A percentile compares a stretch with the other conserved stretches of the same genome.
phyloP scores from a whole-genome alignment of 2,888 invertebrate genomes.

The Saturnia japonica region DNA sequence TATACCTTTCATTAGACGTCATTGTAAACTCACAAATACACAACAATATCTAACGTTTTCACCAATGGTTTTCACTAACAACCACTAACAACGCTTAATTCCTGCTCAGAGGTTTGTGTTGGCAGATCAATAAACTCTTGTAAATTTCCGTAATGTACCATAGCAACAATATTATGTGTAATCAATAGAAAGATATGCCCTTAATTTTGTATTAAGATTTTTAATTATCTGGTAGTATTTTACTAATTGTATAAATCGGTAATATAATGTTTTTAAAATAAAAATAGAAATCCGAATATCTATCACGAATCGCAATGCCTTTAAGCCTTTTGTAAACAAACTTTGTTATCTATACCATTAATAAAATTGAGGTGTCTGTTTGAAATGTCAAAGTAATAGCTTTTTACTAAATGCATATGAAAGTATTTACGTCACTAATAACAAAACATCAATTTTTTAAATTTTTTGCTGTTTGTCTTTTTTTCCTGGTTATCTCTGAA shows the following conservation, averaged over 20 bases:
- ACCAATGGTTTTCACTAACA: not conserved
- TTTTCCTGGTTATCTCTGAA: no score
- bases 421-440: no score
- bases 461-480: no score
- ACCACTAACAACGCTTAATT: not conserved
- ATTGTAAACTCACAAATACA: slow-evolving; percentile 19
- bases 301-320: no score
- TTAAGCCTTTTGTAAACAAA: no score
- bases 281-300: no score
- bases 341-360: no score
- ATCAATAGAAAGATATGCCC: slow-evolving; percentile 16
- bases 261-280: not conserved
- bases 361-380: no score
- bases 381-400: no score
- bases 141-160: slow-evolving; percentile 19
- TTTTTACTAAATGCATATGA: no score
- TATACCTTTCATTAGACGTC: slow-evolving; percentile 21
- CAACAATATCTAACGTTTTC: not conserved
- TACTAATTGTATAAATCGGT: not conserved
- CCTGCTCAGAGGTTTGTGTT: slow-evolving; percentile 15
- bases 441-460: no score
- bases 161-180: slow-evolving; percentile 21
- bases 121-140: slow-evolving; percentile 8
- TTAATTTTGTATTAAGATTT: not conserved
- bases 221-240: not conserved